Evolutionary conservation across 2,113 vertebrate species (phyloP), one percentile per base, ranked within the genome.

Genomic region (Brevimyrus niger): DNA sequence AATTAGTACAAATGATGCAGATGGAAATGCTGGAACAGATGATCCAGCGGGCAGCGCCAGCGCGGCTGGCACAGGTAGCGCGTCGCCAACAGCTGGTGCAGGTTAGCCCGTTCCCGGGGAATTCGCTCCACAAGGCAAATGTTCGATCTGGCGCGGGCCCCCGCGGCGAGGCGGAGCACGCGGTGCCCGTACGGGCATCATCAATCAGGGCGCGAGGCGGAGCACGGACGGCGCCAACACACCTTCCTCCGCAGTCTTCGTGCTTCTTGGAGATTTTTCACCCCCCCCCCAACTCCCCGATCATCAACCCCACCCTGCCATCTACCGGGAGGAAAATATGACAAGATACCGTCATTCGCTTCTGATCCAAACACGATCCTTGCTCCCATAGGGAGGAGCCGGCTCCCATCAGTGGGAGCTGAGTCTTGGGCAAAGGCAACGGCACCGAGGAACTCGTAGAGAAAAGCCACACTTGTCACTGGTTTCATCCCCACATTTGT

Each of bases 21-120:
- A 99, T 97, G 97, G 98, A 98, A 94, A 95, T 95, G 96, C 97
- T 97, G 97, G 96, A 97, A 97, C 97, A 98, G 98, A 97, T 98
- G 97, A 99, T 95, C 94, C 97, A 97, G 97, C 97, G 97, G 97
- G 98, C 97, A 97, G 97, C 92, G 96, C 97, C 93, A 96, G 96
- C 95, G 95, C 96, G 96, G 96, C 97, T 98, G 98, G 98, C 98
- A 97, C 97, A 98, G 97, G 97, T 98, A 97, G 96, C 98, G 96
- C 97, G 98, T 98, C 97, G 97, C 97, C 97, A 98, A 98, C 98
- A 99, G 98, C 98, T 99, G 98, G 98, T 98, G 96, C 97, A 98
- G 97, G 98, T 99, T 98, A 98, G 97, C 96, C 97, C 35, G 23
- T 97, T 98, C 98, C 98, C 98, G 98, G 98, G 98, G 98, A 98